Evolutionary conservation across 2,888 invertebrate genomes (phyloP).

Genomic region (Dryadula phaetusa): DNA sequence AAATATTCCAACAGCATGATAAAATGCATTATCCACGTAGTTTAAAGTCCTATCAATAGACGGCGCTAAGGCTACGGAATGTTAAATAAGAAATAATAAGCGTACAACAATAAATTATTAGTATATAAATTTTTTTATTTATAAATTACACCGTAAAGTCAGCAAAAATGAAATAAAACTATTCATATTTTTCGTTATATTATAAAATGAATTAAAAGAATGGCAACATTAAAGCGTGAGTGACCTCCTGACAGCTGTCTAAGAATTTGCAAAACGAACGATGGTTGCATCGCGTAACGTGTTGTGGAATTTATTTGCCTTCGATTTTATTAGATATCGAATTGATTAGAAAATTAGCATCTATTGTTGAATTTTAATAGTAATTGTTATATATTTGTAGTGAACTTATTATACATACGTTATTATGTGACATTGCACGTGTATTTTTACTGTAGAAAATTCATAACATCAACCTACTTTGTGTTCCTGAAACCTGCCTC

Average conservation of each 20-base stretch:
- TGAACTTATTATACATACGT: conserved; percentile 61
- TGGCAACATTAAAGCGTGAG: conserved; percentile 18
- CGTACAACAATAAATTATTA: too few species aligned
- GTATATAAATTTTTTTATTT: too few species aligned
- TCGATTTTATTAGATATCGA: conserved; percentile 64
- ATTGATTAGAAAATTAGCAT: conserved; percentile 59
- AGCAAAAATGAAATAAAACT: too few species aligned
- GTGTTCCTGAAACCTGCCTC: conserved; percentile 75
- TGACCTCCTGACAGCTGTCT: conserved; percentile 44
- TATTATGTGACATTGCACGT: conserved; percentile 62
- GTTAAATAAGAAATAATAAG: not conserved
- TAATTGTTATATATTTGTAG: conserved; percentile 57
- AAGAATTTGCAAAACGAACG: conserved; percentile 47
- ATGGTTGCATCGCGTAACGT: conserved; percentile 57
- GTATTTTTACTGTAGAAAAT: conserved; percentile 57
- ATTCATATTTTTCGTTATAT: not conserved
- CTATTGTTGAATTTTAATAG: conserved; percentile 54
- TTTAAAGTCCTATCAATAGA: not conserved
- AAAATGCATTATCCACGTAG: not conserved
- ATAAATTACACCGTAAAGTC: too few species aligned
- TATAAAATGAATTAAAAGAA: not conserved
- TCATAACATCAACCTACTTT: conserved; percentile 69
- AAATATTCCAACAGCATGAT: not conserved
- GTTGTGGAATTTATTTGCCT: conserved; percentile 75
- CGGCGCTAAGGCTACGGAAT: not conserved